These are phyloP conservation scores for Rhinogobio ventralis DNA, from an alignment of 2,797 vertebrate species.

Conservation along the genomic window DNA sequence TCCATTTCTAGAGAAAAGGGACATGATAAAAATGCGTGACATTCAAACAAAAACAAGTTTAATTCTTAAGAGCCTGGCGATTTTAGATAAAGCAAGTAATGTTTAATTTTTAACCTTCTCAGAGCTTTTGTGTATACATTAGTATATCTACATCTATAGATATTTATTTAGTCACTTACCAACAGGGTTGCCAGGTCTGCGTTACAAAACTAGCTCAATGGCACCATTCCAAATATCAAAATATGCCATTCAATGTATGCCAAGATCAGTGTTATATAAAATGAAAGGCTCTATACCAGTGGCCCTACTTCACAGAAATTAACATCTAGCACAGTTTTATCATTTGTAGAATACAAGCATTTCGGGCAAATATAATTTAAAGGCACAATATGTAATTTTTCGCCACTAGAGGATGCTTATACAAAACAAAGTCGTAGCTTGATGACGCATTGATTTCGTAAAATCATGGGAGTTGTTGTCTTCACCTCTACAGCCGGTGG, in stretches of 20 bases:
- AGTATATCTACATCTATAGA: not conserved
- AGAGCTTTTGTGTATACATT: not conserved
- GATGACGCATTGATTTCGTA: no score
- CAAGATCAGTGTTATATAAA: not conserved
- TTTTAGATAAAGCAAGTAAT: not conserved
- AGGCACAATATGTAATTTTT: no score
- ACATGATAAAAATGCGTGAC: not conserved
- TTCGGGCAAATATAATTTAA: no score
- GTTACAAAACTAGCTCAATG: not conserved
- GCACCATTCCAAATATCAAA: not conserved
- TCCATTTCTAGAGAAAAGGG: not conserved
- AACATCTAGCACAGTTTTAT: not conserved
- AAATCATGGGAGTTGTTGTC: no score
- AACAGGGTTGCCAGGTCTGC: not conserved
- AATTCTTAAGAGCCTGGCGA: not conserved
- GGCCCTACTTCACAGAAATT: not conserved
- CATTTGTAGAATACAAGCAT: not conserved
- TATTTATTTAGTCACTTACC: not conserved
- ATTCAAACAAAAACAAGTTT: not conserved
- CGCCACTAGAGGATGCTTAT: no score
- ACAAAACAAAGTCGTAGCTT: no score
- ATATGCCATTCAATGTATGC: not conserved
- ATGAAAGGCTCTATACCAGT: not conserved
- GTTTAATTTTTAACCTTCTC: not conserved
- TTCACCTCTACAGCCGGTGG: no score